These are phyloP conservation scores for Ceratosolen solmsi DNA, from an alignment of 1,140 invertebrate species.

Conservation along the genomic window DNA sequence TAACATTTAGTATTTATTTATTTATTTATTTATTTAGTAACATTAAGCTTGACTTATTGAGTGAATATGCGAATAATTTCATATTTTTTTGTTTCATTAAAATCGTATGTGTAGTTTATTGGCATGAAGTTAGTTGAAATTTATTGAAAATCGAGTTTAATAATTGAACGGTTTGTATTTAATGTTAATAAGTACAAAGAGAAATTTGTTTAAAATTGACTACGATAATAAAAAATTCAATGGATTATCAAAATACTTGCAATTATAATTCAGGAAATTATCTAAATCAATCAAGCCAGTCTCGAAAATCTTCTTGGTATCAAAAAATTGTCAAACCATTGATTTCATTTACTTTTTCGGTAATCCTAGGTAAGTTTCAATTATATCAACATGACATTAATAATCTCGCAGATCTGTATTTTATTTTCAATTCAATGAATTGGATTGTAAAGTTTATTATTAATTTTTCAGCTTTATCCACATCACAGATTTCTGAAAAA, in stretches of 20 bases:
- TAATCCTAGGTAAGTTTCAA: conserved; percentile 61
- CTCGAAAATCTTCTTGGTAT: conserved; percentile 54
- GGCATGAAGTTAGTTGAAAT: conserved; percentile 16
- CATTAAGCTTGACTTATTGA: neutral
- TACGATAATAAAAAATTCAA: too few species aligned
- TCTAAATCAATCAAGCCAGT: conserved; percentile 50
- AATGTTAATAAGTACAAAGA: conserved; percentile 4
- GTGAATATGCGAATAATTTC: too few species aligned
- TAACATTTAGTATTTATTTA: too few species aligned
- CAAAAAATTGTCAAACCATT: conserved; percentile 61
- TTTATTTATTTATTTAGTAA: too few species aligned
- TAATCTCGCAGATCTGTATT: too few species aligned
- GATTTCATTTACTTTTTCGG: conserved; percentile 63
- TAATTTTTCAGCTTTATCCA: conserved; percentile 63
- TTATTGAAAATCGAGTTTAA: neutral
- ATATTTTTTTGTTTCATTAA: too few species aligned
- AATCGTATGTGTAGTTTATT: neutral
- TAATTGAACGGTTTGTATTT: neutral
- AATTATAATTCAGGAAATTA: conserved; percentile 59
- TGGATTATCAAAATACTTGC: conserved; percentile 59
- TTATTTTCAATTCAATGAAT: too few species aligned
- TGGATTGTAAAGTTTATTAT: conserved; percentile 1
- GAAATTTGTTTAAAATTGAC: conserved; percentile 2
- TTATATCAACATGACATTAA: neutral
- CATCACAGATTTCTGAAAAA: conserved; percentile 67